Evolutionary conservation across 2,888 invertebrate genomes (phyloP), one percentile per base, ranked within the genome.

Genomic region (Aspidiotus rigidus): DNA sequence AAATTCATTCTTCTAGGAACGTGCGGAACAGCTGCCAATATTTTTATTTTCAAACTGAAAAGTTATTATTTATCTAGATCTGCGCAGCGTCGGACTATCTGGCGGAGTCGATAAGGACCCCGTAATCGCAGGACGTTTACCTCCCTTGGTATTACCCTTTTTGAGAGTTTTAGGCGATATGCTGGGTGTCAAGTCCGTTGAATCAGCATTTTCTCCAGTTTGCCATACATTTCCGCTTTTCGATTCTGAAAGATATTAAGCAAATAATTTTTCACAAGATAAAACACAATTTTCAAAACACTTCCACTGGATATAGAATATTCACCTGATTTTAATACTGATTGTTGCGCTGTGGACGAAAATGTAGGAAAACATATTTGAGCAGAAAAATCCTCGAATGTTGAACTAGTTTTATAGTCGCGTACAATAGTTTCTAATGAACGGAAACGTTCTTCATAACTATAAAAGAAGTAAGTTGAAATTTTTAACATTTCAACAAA

Each of bases 381-480:
- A 13, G 86, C 83, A 70, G 86, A 84, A 78, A 92, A 97, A 73
- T 88, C 87, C 80, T 97, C 97, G 81, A 93, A 97, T 67, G 93
- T 93, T 73, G 90, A 86, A 71, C 86, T 85, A 77, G 88, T 88
- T 77, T 90, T 90, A 80, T 95, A 92, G 74, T 90, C 86, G 71
- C 84, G 83, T 70, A 93, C 89, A 41, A 97, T 88, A 64, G 88
- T 89, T 76, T 90, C 89, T 73, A 97, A 82, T 41, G 88, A 88
- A 73, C 90, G 84, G 74, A 90, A 87, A 74, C 96, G 85, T 80
- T 96, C 96, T 79, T 93, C 90, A 80, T 93, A 94, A 77, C 94
- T 95, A 78, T 69, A 77, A 76, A 73, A 73, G 72, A 41, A 60
- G 64, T 69, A 70, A 67, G 7, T 16, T 2, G n/a, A 39, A 17